Conservation (phyloP, 92 coral and sea anemone genomes). For the Bergia sp. region DNA sequence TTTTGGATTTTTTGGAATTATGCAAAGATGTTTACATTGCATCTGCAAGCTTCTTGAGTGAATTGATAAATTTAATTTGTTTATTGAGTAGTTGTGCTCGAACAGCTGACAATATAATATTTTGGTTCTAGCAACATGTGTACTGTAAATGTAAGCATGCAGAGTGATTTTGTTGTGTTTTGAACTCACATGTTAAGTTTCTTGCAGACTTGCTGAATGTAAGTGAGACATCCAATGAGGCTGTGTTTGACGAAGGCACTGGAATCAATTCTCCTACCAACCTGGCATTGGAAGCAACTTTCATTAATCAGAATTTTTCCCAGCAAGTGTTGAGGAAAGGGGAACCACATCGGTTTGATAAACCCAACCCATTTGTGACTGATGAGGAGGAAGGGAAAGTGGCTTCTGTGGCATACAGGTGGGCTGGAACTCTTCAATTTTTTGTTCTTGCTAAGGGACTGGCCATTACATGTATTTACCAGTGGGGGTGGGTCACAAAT, state of each 20-base stretch:
- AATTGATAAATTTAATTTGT: too few species aligned
- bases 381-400: slow-evolving; percentile 89
- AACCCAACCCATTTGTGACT: slow-evolving; percentile 92
- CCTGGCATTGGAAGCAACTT: slow-evolving; percentile 96
- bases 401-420: slow-evolving; percentile 98
- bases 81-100: too few species aligned
- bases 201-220: slow-evolving; percentile 88
- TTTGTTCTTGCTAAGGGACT: background rate
- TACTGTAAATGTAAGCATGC: too few species aligned
- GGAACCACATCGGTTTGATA: slow-evolving; percentile 64
- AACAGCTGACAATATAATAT: too few species aligned
- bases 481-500: too few species aligned
- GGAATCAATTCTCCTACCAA: slow-evolving; percentile 97
- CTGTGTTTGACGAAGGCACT: slow-evolving; percentile 84
- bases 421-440: background rate
- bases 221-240: slow-evolving; percentile 95
- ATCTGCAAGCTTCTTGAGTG: too few species aligned
- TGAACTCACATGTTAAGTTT: background rate
- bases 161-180: background rate
- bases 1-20: too few species aligned
- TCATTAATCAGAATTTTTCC: slow-evolving; percentile 98
- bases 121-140: too few species aligned
- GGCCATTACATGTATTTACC: too few species aligned
- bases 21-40: too few species aligned
- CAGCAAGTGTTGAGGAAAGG: slow-evolving; percentile 87